Percentiles rank a stretch among this genome's conserved stretches.
Conservation (phyloP, 1,140 invertebrate genomes). For the Chelonus insularis region DNA sequence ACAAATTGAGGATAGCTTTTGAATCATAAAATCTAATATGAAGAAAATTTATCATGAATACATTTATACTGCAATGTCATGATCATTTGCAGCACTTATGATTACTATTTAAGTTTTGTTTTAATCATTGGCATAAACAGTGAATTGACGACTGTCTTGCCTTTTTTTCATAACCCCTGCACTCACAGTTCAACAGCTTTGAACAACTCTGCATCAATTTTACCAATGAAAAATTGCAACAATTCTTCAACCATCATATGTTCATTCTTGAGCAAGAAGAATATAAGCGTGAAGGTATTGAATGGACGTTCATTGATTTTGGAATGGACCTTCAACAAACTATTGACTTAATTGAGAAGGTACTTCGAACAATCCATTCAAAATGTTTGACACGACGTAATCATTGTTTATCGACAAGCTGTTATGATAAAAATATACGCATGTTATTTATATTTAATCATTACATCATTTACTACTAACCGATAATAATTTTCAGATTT, state of each 20-base stretch:
- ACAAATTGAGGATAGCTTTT: too few species aligned
- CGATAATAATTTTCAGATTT: slow-evolving; percentile 14
- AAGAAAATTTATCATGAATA: too few species aligned
- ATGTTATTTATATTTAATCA: slow-evolving; percentile 11
- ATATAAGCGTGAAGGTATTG: slow-evolving; percentile 71
- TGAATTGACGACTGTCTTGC: slow-evolving; percentile 52
- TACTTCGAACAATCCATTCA: slow-evolving; percentile 41
- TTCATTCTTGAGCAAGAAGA: slow-evolving; percentile 75
- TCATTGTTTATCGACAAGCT: too few species aligned
- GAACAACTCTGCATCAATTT: slow-evolving; percentile 73
- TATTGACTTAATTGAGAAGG: slow-evolving; percentile 76
- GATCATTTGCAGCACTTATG: too few species aligned
- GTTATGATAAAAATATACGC: not conserved
- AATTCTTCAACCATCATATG: slow-evolving; percentile 79
- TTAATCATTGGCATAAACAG: slow-evolving; percentile 27
- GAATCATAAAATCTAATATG: too few species aligned
- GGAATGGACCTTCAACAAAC: slow-evolving; percentile 75
- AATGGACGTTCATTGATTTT: slow-evolving; percentile 77
- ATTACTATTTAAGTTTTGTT: not conserved
- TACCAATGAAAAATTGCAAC: slow-evolving; percentile 74
- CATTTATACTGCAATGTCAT: too few species aligned
- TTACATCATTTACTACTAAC: not conserved
- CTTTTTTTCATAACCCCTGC: slow-evolving; percentile 30
- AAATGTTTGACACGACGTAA: not conserved
- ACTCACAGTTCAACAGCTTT: slow-evolving; percentile 59